Evolutionary conservation across 2,888 invertebrate species (phyloP).

Genomic region (Dicranocentrus wangi): DNA sequence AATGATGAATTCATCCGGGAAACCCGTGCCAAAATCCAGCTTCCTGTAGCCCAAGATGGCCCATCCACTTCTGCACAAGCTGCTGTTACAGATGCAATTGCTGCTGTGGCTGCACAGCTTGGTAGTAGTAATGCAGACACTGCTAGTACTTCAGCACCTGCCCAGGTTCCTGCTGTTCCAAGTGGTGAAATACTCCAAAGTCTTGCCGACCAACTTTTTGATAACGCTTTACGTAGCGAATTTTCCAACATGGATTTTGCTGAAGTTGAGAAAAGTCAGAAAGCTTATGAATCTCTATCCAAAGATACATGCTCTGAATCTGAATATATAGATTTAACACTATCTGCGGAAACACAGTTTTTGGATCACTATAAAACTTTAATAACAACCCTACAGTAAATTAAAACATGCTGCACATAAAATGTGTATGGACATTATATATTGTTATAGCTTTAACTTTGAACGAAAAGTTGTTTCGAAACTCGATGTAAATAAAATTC

Average conservation of each 20-base stretch:
- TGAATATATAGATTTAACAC: conserved; percentile 83
- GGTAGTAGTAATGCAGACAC: not conserved
- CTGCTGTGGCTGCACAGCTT: conserved; percentile 14
- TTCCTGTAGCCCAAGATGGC: not conserved
- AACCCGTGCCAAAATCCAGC: conserved; percentile 20
- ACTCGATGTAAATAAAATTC: too few relatives aligned
- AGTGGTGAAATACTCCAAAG: conserved; percentile 32
- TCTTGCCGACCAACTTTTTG: conserved; percentile 45
- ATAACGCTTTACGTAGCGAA: conserved; percentile 25
- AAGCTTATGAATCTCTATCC: conserved; percentile 80
- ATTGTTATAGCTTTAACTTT: too few relatives aligned
- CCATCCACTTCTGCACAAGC: conserved; percentile 13
- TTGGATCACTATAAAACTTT: conserved; percentile 79
- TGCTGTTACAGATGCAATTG: conserved; percentile 23
- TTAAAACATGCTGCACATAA: too few relatives aligned
- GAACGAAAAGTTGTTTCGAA: too few relatives aligned
- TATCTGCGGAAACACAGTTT: conserved; percentile 82
- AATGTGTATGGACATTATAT: too few relatives aligned
- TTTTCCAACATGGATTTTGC: conserved; percentile 37
- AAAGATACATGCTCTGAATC: conserved; percentile 80
- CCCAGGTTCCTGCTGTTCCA: too few relatives aligned
- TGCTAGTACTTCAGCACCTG: not conserved
- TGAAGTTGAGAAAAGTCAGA: conserved; percentile 75
- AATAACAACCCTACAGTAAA: conserved; percentile 26
- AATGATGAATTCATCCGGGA: conserved; percentile 74